A percentile compares a stretch with the other conserved stretches of the same genome.
phyloP scores from a whole-genome alignment of 1,140 invertebrate species.

The Bombus sibiricus region DNA sequence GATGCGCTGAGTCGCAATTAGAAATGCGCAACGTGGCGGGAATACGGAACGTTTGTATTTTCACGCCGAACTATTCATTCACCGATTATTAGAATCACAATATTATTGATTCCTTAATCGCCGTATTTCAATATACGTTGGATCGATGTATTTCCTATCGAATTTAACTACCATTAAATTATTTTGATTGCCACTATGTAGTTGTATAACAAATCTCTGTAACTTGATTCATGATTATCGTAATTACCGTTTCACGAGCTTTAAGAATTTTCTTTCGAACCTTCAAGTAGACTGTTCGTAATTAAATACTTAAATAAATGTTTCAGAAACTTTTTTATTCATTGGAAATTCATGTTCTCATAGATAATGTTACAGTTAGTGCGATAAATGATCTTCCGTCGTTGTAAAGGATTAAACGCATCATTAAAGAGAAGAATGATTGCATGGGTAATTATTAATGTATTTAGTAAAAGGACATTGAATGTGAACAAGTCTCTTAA shows the following conservation, averaged over 20 bases:
- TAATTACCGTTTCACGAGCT: not conserved
- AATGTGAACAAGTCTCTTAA: not conserved
- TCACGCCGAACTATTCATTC: not conserved
- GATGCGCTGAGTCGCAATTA: slow-evolving; percentile 4
- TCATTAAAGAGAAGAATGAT: not conserved
- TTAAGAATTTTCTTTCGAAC: not conserved
- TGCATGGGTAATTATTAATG: not conserved
- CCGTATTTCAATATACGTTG: not conserved
- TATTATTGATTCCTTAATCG: not conserved
- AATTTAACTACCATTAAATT: too few species aligned
- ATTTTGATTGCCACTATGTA: too few species aligned
- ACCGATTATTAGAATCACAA: not conserved
- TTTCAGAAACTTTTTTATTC: not conserved
- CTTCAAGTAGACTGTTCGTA: too few species aligned
- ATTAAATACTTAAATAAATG: not conserved
- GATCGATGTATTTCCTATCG: not conserved
- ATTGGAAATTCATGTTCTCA: not conserved
- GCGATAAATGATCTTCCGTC: not conserved
- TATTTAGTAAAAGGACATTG: not conserved
- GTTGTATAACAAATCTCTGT: too few species aligned
- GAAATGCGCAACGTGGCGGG: not conserved
- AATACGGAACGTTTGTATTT: not conserved
- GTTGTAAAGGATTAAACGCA: not conserved
- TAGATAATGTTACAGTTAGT: not conserved
- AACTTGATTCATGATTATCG: too few species aligned